Conservation (phyloP, 2,797 vertebrate genomes). For the Anas bahamensis region DNA sequence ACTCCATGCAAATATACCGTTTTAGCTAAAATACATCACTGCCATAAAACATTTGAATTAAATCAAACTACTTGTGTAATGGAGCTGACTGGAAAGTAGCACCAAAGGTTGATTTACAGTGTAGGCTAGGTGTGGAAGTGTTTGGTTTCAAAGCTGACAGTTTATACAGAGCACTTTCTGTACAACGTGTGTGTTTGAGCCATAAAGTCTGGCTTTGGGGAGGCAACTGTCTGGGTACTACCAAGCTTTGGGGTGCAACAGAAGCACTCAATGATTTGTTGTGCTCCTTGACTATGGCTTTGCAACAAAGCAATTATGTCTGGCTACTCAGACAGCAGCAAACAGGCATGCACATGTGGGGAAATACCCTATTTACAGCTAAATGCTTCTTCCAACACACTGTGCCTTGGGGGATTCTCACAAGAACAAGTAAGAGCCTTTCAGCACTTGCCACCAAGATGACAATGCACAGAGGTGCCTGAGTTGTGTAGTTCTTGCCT, state of each 20-base stretch:
- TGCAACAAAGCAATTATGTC: not conserved
- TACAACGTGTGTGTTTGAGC: not conserved
- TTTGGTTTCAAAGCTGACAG: conserved; percentile 22
- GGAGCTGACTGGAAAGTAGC: conserved; percentile 6
- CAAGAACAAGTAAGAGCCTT: not conserved
- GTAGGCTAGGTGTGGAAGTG: not conserved
- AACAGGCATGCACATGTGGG: not conserved
- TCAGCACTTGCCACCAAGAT: not conserved
- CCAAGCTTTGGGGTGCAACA: not conserved
- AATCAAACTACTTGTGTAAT: conserved; percentile 1
- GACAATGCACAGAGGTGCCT: not conserved
- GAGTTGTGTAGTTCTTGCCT: not conserved
- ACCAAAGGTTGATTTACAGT: not conserved
- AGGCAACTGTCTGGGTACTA: not conserved
- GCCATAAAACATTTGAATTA: not conserved
- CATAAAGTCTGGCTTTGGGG: not conserved
- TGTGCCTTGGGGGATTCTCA: not conserved
- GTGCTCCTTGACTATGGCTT: not conserved
- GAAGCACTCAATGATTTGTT: not conserved
- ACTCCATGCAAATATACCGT: not conserved
- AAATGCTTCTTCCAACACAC: not conserved
- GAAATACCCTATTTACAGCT: not conserved
- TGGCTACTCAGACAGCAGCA: not conserved
- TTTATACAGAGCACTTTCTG: not conserved
- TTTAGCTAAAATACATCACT: conserved; percentile 9